A percentile compares a stretch with the other conserved stretches of the same genome.
These are phyloP conservation scores for Homalodisca vitripennis DNA, from an alignment of 1,140 invertebrate species.

Conservation along the genomic window DNA sequence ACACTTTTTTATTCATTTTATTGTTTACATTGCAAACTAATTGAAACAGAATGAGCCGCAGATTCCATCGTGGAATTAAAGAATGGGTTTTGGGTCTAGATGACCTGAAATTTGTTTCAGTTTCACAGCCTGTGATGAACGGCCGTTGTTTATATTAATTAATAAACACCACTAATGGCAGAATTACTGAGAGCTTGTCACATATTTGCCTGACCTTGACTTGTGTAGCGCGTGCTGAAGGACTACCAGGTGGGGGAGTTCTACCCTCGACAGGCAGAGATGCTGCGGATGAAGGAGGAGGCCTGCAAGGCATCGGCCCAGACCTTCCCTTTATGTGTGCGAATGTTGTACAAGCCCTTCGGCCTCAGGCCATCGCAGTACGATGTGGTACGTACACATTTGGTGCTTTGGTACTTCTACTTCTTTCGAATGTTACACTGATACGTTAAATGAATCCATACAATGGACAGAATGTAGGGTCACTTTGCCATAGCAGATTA, in stretches of 20 bases:
- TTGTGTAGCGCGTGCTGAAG: neutral
- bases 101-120: no score
- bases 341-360: neutral
- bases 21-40: neutral
- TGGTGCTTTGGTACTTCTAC: no score
- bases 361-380: constrained; percentile 1
- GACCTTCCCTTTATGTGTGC: constrained; percentile 12
- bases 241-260: constrained; percentile 16
- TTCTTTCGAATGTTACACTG: no score
- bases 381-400: neutral
- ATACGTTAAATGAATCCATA: no score
- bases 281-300: constrained; percentile 5
- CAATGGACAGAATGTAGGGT: no score
- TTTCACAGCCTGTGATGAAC: no score
- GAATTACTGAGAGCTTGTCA: neutral
- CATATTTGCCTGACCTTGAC: neutral
- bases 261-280: constrained; percentile 13
- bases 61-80: no score
- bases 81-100: no score
- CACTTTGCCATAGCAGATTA: no score
- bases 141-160: neutral
- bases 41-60: no score
- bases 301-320: neutral
- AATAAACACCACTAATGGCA: neutral
- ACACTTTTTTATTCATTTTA: no score